A percentile compares a stretch with the other conserved stretches of the same genome.
phyloP scores from a whole-genome alignment of 2,888 invertebrate genomes.

The Leucozona laternaria region DNA sequence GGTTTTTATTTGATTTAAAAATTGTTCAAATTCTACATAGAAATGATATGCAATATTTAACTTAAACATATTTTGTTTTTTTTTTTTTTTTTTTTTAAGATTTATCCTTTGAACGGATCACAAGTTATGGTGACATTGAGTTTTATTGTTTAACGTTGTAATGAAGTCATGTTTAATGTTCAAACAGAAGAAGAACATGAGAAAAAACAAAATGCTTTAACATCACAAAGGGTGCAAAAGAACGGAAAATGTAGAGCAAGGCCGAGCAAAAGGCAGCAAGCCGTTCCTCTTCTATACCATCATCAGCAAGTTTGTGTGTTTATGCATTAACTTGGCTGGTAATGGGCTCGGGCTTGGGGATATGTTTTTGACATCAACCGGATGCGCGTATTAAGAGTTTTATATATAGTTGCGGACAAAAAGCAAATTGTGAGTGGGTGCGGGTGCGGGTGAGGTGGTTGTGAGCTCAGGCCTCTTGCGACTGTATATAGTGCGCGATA shows the following conservation, averaged over 20 bases:
- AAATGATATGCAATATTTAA: conserved; percentile 65
- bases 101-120: conserved; percentile 56
- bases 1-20: conserved; percentile 3
- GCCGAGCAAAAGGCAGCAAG: conserved; percentile 40
- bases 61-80: conserved; percentile 35
- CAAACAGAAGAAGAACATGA: conserved; percentile 37
- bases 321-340: conserved; percentile 53
- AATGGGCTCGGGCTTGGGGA: conserved; percentile 61
- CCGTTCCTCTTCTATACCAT: conserved; percentile 12
- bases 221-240: conserved; percentile 56
- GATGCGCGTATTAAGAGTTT: conserved; percentile 55
- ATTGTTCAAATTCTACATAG: neutral
- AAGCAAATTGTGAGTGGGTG: conserved; percentile 14
- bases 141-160: conserved; percentile 72
- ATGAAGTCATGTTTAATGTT: conserved; percentile 64
- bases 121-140: conserved; percentile 73
- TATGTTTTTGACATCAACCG: conserved; percentile 65
- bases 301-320: neutral
- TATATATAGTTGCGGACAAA: conserved; percentile 42
- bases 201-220: conserved; percentile 36
- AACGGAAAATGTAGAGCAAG: conserved; percentile 70
- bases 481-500: neutral
- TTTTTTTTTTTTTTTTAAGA: neutral
- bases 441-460: neutral
- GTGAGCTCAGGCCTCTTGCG: neutral